Conservation (phyloP, 2,113 vertebrate genomes). For the Mustela lutreola region DNA sequence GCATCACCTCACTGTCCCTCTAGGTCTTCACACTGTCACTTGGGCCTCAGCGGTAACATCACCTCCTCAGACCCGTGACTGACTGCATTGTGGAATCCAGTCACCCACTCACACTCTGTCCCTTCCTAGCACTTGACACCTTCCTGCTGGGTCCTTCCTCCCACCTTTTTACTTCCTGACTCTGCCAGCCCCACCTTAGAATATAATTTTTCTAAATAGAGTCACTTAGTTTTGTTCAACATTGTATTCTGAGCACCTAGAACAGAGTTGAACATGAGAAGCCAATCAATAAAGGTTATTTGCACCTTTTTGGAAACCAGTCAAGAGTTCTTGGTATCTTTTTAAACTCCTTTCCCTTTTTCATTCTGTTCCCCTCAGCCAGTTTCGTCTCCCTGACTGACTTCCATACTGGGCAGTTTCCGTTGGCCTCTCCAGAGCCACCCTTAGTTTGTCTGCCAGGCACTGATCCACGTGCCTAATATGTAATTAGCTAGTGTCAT, state of each 20-base stretch:
- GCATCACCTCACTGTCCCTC: neutral
- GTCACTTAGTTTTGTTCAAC: neutral
- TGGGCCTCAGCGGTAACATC: neutral
- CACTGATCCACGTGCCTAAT: too few species aligned
- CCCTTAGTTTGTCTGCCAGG: neutral
- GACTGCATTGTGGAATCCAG: fast-evolving
- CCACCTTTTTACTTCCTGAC: neutral
- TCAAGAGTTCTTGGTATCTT: neutral
- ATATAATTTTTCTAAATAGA: neutral
- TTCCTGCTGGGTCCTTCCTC: neutral
- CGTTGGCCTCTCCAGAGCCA: neutral
- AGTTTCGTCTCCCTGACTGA: neutral
- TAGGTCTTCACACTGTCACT: neutral
- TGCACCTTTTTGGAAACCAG: neutral
- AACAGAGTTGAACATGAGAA: neutral
- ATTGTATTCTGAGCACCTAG: neutral
- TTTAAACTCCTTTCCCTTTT: neutral
- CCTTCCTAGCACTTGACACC: neutral
- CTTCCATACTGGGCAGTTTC: neutral
- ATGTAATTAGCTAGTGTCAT: fast-evolving
- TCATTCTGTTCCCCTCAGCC: neutral
- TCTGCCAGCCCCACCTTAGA: neutral
- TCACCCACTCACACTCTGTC: neutral
- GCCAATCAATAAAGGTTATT: neutral
- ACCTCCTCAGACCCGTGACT: neutral